Evolutionary conservation across 1,140 invertebrate genomes (phyloP).

Genomic region (Adelges cooleyi): DNA sequence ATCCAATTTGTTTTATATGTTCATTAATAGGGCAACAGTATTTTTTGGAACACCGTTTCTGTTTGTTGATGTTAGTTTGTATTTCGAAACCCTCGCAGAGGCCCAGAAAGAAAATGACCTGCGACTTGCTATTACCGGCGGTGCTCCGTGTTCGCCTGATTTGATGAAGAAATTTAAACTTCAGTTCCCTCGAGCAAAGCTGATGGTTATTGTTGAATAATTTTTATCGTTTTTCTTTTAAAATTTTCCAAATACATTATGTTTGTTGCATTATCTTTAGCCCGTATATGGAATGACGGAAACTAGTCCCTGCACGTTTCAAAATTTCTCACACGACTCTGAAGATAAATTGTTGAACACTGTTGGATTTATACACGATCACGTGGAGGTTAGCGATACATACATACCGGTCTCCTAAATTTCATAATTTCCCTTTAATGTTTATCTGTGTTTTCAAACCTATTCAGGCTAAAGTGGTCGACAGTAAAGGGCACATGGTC

Average conservation of each 20-base stretch:
- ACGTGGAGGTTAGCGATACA: conserved; percentile 51
- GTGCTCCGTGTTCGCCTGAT: conserved; percentile 60
- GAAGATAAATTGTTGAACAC: conserved; percentile 53
- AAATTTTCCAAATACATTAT: too few species aligned
- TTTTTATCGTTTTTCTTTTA: too few species aligned
- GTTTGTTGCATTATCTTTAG: conserved; percentile 41
- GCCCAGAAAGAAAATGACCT: background rate
- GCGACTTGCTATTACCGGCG: conserved; percentile 56
- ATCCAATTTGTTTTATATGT: too few species aligned
- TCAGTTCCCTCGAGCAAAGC: conserved; percentile 30
- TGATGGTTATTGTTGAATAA: background rate
- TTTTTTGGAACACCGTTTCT: conserved; percentile 93
- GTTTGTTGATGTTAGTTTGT: conserved; percentile 66
- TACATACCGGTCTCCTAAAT: too few species aligned
- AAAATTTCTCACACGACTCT: conserved; percentile 48
- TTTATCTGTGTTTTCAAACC: too few species aligned
- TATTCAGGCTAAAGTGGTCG: conserved; percentile 57
- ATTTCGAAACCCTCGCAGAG: conserved; percentile 1
- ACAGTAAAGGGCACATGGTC: conserved; percentile 55
- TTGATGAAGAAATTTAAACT: conserved; percentile 52
- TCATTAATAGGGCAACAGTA: conserved; percentile 50
- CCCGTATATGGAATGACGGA: conserved; percentile 82
- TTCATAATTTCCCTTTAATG: too few species aligned
- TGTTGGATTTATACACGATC: conserved; percentile 65
- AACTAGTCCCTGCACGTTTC: conserved; percentile 60